Evolutionary conservation across 2,113 vertebrate genomes (phyloP).

Genomic region (Phodopus roborovskii): DNA sequence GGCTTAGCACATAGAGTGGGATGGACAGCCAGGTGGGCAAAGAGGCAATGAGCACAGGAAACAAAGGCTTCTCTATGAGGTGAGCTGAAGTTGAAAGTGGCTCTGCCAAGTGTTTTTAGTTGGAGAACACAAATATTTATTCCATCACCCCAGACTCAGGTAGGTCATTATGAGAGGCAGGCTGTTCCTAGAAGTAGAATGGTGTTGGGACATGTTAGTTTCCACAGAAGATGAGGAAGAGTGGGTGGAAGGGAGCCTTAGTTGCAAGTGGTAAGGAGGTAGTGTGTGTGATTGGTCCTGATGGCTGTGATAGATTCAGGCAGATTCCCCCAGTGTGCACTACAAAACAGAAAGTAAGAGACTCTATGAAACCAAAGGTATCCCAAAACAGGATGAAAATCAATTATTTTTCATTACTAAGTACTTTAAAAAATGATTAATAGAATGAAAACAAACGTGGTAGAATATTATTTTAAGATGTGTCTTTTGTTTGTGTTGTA

Average conservation of each 20-base stretch:
- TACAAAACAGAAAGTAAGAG: constrained; percentile 63
- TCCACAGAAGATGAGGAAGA: neutral
- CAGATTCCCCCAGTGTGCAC: neutral
- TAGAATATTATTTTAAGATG: no score
- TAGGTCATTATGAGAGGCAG: neutral
- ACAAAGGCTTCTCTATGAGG: neutral
- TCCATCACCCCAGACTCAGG: no score
- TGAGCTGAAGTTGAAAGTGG: neutral
- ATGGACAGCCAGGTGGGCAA: neutral
- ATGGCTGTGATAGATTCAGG: neutral
- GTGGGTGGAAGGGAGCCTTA: neutral
- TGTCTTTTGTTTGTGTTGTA: no score
- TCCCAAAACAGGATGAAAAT: constrained; percentile 69
- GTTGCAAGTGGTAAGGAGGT: neutral
- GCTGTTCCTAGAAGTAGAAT: neutral
- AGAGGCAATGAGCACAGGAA: constrained; percentile 1
- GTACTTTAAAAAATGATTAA: constrained; percentile 45
- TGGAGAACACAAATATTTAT: neutral
- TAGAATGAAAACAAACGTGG: neutral
- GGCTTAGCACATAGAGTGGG: neutral
- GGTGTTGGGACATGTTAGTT: neutral
- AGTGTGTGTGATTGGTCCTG: constrained; percentile 18
- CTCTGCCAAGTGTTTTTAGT: neutral
- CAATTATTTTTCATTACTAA: constrained; percentile 52
- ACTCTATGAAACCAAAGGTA: constrained; percentile 48